These are phyloP conservation scores for Cynoglossus semilaevis DNA, from an alignment of 2,113 vertebrate genomes.

Conservation along the genomic window DNA sequence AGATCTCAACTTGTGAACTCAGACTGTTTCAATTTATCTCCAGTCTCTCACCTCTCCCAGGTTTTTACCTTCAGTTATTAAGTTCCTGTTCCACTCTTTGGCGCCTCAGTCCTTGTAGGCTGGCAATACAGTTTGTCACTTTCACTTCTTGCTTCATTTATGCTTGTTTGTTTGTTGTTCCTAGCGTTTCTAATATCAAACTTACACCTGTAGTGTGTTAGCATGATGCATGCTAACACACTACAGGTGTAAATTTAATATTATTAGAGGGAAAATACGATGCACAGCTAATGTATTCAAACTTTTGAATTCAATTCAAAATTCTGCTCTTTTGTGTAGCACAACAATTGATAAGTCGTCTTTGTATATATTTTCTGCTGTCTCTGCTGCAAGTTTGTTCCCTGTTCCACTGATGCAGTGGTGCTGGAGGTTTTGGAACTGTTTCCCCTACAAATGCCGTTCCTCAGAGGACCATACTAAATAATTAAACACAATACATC, in stretches of 20 bases:
- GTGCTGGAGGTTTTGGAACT: not conserved
- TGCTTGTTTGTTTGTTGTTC: not conserved
- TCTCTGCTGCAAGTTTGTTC: not conserved
- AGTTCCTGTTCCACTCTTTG: slow-evolving; percentile 1
- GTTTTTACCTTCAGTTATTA: slow-evolving; percentile 11
- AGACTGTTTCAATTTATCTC: slow-evolving; percentile 28
- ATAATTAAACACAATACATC: not conserved
- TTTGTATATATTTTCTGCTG: no score
- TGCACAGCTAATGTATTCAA: no score
- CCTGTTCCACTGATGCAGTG: not conserved
- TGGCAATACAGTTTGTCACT: not conserved
- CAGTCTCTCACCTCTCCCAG: slow-evolving; percentile 1
- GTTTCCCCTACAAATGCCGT: not conserved
- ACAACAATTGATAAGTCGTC: no score
- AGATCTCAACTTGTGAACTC: slow-evolving; percentile 35
- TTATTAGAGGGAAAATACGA: no score
- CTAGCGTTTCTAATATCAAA: no score
- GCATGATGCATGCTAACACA: no score
- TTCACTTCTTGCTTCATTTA: not conserved
- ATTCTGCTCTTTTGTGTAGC: no score
- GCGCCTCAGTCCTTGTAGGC: not conserved
- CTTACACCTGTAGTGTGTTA: no score
- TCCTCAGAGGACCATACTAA: not conserved
- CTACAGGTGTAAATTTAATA: no score
- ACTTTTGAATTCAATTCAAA: no score